Evolutionary conservation across 92 coral and sea anemone species (phyloP), one percentile per base, ranked within the genome.

Genomic region (Meandrina meandrites): DNA sequence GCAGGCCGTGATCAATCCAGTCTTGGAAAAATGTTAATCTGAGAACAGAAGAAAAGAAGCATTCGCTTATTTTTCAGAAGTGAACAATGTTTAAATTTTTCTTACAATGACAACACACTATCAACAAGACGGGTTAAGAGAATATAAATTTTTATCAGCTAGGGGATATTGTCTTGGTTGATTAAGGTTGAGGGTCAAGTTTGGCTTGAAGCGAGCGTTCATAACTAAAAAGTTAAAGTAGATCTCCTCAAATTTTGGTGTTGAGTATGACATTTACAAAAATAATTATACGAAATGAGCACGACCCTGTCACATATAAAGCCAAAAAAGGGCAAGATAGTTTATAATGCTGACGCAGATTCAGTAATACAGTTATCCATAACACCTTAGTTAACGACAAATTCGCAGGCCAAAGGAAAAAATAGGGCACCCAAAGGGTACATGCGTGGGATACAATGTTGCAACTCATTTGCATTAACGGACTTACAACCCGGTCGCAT

Each of bases 1-100:
- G 99, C 27, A 95, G 90, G 58, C 99, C 99, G 45, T 92, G 92
- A n/a, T 97, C 99, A 42, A 97, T 92, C 99, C 99, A 97, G 89
- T 94, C 95, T 85, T 97, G 99, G 90, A 97, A 95, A 85, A 97
- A 97, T 82, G 95, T 94, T 75, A 97, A 71, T 89, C 99, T 96
- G 83, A 10, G 62, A 85, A 21, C 45, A 53, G 76, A 34, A 31
- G 7, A 73, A n/a, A n/a, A 8, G 62, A 24, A 8, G 47, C 35
- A 30, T 32, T 24, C 37, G 35, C 73, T 36, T 56, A 64, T 27
- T 12, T 64, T 27, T 27, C 35, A 66, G 14, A 9, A 30, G 71
- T 66, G 71, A 27, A 0, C 4, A 66, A 12, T 11, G 28, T 27
- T n/a, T 11, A 8, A 22, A 4, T 24, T 8, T 15, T n/a, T 14